Conservation (phyloP, 2,797 vertebrate species). For the Danio tinwini region DNA sequence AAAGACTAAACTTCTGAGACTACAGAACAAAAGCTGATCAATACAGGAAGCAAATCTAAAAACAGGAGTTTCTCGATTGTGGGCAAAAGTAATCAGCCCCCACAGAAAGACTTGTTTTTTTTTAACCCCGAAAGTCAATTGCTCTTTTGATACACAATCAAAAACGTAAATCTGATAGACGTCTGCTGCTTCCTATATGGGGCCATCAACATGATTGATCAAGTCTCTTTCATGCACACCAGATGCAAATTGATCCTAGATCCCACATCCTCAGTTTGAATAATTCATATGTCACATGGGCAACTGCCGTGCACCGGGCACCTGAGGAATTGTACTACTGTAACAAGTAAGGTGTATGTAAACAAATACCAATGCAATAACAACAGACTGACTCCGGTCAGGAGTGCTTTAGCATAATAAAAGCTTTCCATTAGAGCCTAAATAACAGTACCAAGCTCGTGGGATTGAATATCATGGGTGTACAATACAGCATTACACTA, state of each 20-base stretch:
- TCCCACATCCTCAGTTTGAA: conserved; percentile 62
- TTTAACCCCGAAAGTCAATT: too few relatives aligned
- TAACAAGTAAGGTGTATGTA: conserved; percentile 34
- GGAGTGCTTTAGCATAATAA: conserved; percentile 15
- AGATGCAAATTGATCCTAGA: conserved; percentile 65
- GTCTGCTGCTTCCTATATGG: background rate
- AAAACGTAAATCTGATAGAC: background rate
- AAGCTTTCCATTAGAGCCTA: conserved; percentile 16
- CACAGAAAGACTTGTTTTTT: too few relatives aligned
- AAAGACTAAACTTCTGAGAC: too few relatives aligned
- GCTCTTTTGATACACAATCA: background rate
- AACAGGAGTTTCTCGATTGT: too few relatives aligned
- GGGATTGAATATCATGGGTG: background rate
- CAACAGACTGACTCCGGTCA: background rate
- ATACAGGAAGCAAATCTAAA: too few relatives aligned
- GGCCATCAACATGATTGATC: conserved; percentile 26
- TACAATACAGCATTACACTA: background rate
- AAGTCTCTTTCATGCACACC: conserved; percentile 43
- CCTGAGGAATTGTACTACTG: conserved; percentile 12
- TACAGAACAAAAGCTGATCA: too few relatives aligned
- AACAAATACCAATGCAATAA: conserved; percentile 19
- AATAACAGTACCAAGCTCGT: background rate
- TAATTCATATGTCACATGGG: conserved; percentile 62
- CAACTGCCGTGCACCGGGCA: conserved; percentile 13
- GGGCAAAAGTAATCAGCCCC: too few relatives aligned